A percentile compares a stretch with the other conserved stretches of the same genome.
phyloP scores from a whole-genome alignment of 1,140 invertebrate genomes.

The Hesperophylax magnus region DNA sequence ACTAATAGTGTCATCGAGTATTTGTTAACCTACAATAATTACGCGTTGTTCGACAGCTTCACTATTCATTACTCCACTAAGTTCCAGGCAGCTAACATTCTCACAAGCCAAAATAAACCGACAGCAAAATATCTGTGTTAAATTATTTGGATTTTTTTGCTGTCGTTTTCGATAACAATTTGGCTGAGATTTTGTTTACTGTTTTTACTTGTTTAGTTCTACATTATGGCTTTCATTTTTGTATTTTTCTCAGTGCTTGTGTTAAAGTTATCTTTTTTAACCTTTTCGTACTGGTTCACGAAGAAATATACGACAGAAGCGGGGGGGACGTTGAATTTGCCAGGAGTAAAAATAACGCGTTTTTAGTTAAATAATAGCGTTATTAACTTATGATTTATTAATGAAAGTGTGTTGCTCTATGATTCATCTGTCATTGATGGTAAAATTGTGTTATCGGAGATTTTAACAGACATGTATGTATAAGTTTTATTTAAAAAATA shows the following conservation, averaged over 20 bases:
- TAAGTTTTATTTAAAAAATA: not conserved
- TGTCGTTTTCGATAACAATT: not conserved
- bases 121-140: not conserved
- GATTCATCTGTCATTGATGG: too few species aligned
- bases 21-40: not conserved
- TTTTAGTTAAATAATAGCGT: not conserved
- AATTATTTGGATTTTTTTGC: not conserved
- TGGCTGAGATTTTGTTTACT: not conserved
- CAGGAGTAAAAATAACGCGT: slow-evolving; percentile 25
- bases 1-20: not conserved
- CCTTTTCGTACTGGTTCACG: slow-evolving; percentile 40
- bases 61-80: not conserved
- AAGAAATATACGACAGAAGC: not conserved
- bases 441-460: too few species aligned
- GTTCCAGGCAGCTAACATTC: not conserved
- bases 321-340: not conserved
- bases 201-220: too few species aligned
- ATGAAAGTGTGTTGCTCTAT: too few species aligned
- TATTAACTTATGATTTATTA: too few species aligned
- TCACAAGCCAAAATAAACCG: not conserved
- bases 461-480: too few species aligned
- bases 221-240: slow-evolving; percentile 30
- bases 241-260: slow-evolving; percentile 38
- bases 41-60: not conserved
- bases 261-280: slow-evolving; percentile 25